These are phyloP conservation scores for Mythimna vitellina DNA, from an alignment of 2,888 invertebrate genomes.

Conservation along the genomic window DNA sequence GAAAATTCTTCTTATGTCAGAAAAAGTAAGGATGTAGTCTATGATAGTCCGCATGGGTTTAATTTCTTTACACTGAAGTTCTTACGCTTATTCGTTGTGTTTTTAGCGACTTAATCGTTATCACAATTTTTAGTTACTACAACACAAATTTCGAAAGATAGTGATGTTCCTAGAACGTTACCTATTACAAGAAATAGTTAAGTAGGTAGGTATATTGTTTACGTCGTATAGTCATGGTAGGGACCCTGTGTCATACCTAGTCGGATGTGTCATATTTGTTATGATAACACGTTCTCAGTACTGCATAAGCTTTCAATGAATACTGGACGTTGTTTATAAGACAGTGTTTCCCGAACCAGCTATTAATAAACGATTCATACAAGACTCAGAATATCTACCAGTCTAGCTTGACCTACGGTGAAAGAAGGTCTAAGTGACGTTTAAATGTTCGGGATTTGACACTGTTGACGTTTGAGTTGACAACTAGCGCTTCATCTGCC, in stretches of 20 bases:
- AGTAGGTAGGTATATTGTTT: background rate
- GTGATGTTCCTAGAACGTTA: background rate
- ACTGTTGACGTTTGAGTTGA: constrained; percentile 8
- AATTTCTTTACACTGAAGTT: background rate
- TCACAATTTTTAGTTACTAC: background rate
- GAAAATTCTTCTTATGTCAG: background rate
- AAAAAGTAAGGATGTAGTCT: background rate
- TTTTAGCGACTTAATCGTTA: background rate
- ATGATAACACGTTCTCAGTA: constrained; percentile 56
- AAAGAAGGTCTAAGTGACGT: background rate
- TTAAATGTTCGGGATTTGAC: constrained; percentile 9
- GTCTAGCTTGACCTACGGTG: constrained; percentile 25
- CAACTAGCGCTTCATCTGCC: constrained; percentile 1
- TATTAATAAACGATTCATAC: constrained; percentile 46
- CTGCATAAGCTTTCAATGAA: constrained; percentile 52
- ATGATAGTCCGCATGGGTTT: no score
- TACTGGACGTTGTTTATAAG: constrained; percentile 51
- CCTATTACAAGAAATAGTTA: constrained; percentile 1
- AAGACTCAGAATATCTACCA: constrained; percentile 1
- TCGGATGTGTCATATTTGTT: constrained; percentile 56
- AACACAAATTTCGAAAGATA: background rate
- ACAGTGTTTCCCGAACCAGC: constrained; percentile 41
- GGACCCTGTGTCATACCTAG: constrained; percentile 28
- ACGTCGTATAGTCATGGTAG: background rate
- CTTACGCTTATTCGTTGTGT: no score